Conservation (phyloP, 2,888 invertebrate genomes). For the Epinotia bilunana region DNA sequence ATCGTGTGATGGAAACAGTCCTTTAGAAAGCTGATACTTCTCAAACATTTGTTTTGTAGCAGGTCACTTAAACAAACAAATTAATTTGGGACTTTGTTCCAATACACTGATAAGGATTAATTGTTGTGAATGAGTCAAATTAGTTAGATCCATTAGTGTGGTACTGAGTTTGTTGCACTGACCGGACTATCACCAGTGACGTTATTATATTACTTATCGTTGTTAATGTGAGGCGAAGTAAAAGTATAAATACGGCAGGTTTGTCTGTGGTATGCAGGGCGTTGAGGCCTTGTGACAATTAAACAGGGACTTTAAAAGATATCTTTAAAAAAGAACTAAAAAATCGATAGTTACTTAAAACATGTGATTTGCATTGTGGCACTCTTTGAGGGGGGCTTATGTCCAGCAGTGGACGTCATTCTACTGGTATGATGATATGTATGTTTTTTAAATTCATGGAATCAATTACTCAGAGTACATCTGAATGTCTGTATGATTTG, state of each 20-base stretch:
- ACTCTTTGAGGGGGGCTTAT: no score
- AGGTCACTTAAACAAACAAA: slow-evolving; percentile 9
- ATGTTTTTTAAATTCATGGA: no score
- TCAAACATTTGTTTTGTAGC: slow-evolving; percentile 2
- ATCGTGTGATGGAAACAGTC: no score
- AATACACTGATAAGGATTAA: background rate
- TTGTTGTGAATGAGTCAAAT: background rate
- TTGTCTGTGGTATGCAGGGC: background rate
- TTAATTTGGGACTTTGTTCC: background rate
- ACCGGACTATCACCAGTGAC: background rate
- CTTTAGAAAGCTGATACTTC: no score
- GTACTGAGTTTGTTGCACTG: background rate
- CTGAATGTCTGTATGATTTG: no score
- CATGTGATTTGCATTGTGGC: no score
- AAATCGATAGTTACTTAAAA: no score
- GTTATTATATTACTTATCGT: background rate
- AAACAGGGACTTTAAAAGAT: no score
- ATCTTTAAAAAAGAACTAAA: no score
- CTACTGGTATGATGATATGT: no score
- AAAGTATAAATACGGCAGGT: background rate
- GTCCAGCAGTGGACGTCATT: no score
- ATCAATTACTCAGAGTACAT: no score
- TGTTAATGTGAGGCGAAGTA: slow-evolving; percentile 1
- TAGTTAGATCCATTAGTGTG: background rate
- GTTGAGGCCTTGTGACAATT: slow-evolving; percentile 6